Percentiles rank a stretch among this genome's conserved stretches.
Evolutionary conservation across 2,113 vertebrate genomes (phyloP).

Genomic region (Paramisgurnus dabryanus): DNA sequence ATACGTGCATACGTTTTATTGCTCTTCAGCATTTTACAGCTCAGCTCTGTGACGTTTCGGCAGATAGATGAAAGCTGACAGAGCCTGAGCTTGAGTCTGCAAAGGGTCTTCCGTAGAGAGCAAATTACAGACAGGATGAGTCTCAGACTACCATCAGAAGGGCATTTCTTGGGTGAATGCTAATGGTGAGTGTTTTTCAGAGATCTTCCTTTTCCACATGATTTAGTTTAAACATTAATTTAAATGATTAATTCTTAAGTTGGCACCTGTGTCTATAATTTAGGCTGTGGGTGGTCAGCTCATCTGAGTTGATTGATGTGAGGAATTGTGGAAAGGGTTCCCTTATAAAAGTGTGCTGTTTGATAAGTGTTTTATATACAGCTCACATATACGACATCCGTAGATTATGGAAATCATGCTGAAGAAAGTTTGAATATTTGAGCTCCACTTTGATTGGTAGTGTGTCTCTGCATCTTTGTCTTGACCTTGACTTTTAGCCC

Average conservation of each 20-base stretch:
- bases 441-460: slow-evolving; percentile 1
- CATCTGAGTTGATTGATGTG: neutral
- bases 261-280: neutral
- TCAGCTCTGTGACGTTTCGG: neutral
- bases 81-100: slow-evolving; percentile 11
- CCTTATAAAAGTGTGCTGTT: neutral
- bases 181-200: neutral
- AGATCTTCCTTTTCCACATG: too few relatives aligned
- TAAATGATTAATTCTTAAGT: too few relatives aligned
- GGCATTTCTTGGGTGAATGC: neutral
- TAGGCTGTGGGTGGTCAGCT: neutral
- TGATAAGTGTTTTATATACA: neutral
- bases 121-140: neutral
- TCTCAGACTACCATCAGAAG: neutral
- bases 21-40: slow-evolving; percentile 2
- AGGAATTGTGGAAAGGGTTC: neutral
- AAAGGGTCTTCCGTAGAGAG: neutral
- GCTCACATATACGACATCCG: neutral
- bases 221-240: too few relatives aligned
- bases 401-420: neutral
- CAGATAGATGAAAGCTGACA: slow-evolving; percentile 14
- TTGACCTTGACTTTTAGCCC: slow-evolving; percentile 21
- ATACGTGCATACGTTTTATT: neutral
- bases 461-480: neutral
- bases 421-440: neutral